These are phyloP conservation scores for Monopis laevigella DNA, from an alignment of 2,888 invertebrate species.

Conservation along the genomic window DNA sequence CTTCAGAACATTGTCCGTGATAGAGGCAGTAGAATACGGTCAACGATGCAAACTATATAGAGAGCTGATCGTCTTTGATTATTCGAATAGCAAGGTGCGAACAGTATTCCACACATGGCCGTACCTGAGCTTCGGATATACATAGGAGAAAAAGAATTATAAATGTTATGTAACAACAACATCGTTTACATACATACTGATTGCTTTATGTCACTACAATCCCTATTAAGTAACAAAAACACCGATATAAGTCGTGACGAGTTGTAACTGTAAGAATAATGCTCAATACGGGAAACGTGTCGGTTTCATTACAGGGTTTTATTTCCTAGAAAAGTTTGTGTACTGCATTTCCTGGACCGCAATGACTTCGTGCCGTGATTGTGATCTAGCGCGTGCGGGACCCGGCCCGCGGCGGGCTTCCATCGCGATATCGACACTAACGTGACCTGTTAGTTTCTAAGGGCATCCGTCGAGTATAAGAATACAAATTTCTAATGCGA, in stretches of 20 bases:
- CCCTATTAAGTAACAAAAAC: constrained; percentile 3
- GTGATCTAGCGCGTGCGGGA: constrained; percentile 39
- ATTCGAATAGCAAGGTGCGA: too few relatives aligned
- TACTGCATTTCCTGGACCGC: constrained; percentile 32
- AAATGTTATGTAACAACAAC: too few relatives aligned
- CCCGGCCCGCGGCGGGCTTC: not conserved
- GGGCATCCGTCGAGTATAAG: constrained; percentile 3
- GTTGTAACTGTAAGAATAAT: constrained; percentile 17
- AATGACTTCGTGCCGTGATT: constrained; percentile 42
- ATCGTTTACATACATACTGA: too few relatives aligned
- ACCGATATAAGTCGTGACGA: constrained; percentile 20
- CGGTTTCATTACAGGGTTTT: constrained; percentile 36
- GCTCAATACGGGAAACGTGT: constrained; percentile 27
- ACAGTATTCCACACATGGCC: too few relatives aligned
- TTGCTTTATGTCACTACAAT: too few relatives aligned
- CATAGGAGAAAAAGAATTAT: too few relatives aligned
- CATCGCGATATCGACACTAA: constrained; percentile 8
- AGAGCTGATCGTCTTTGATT: too few relatives aligned
- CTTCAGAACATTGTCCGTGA: too few relatives aligned
- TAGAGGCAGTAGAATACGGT: too few relatives aligned
- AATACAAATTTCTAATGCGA: constrained; percentile 4
- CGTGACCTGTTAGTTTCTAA: constrained; percentile 9
- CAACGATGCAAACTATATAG: too few relatives aligned
- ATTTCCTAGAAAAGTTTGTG: constrained; percentile 30
- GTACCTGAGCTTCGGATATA: too few relatives aligned